phyloP scores from a whole-genome alignment of 2,888 invertebrate species.

The Rambutsinella grinnellia region DNA sequence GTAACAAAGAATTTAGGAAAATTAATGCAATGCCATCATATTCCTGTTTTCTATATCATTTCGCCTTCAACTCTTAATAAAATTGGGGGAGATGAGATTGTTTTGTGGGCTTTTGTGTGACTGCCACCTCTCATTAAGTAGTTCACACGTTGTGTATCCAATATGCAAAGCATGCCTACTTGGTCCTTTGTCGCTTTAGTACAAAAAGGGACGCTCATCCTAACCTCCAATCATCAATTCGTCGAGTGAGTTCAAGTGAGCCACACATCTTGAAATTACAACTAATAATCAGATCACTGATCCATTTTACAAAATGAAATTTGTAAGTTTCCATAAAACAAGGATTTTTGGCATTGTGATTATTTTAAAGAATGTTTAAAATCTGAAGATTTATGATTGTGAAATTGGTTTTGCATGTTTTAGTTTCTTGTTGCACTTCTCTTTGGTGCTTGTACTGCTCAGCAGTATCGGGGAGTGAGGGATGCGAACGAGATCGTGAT shows the following conservation, averaged over 20 bases:
- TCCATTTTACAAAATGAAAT: neutral
- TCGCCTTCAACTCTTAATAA: too few relatives aligned
- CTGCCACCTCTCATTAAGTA: too few relatives aligned
- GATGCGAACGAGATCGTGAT: neutral
- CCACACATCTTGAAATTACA: neutral
- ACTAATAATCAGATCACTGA: neutral
- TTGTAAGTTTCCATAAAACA: neutral
- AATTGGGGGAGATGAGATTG: too few relatives aligned
- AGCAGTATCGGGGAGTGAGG: conserved; percentile 3
- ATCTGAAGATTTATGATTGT: neutral
- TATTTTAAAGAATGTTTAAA: neutral
- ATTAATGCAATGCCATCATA: too few relatives aligned
- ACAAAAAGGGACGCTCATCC: neutral
- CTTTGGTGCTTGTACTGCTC: neutral
- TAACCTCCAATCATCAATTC: neutral
- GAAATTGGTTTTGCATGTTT: too few relatives aligned
- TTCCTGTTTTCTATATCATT: too few relatives aligned
- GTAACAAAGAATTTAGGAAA: too few relatives aligned
- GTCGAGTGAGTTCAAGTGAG: neutral
- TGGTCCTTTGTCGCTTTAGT: too few relatives aligned
- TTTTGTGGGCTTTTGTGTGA: too few relatives aligned
- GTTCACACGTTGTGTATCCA: too few relatives aligned
- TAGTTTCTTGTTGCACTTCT: neutral
- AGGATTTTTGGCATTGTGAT: neutral
- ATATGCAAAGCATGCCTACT: too few relatives aligned